Conservation (phyloP, 2,113 vertebrate genomes). For the Hydrochoerus hydrochaeris region DNA sequence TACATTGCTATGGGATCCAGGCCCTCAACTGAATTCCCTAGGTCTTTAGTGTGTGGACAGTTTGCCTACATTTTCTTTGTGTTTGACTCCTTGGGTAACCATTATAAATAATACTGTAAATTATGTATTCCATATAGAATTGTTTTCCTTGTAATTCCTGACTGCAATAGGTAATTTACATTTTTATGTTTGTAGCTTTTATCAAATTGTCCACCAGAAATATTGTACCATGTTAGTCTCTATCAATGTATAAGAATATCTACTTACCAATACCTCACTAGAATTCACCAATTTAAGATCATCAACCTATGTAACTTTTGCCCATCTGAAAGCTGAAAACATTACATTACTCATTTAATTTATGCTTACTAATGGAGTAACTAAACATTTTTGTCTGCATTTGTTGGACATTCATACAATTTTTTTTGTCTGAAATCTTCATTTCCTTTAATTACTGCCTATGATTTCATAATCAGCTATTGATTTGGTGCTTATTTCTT, state of each 20-base stretch:
- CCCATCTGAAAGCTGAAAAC: not conserved
- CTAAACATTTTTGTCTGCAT: not conserved
- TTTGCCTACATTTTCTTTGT: no score
- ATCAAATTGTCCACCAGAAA: not conserved
- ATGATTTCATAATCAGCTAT: not conserved
- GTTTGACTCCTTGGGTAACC: no score
- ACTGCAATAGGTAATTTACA: not conserved
- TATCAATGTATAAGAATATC: not conserved
- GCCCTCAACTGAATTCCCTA: no score
- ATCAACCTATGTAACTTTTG: not conserved
- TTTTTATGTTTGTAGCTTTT: not conserved
- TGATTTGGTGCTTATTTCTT: not conserved
- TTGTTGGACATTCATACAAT: not conserved
- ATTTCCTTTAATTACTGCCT: not conserved
- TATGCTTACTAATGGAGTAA: not conserved
- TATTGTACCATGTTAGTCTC: not conserved
- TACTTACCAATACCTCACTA: not conserved
- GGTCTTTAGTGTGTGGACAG: no score
- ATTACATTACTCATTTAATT: not conserved
- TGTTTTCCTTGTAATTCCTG: no score
- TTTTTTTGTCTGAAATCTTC: not conserved
- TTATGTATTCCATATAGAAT: no score
- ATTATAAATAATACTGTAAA: no score
- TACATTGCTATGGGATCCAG: no score
- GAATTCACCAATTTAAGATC: not conserved